Percentiles rank a stretch among this genome's conserved stretches.
Evolutionary conservation across 2,888 invertebrate genomes (phyloP).

Genomic region (Dynastes grantii): DNA sequence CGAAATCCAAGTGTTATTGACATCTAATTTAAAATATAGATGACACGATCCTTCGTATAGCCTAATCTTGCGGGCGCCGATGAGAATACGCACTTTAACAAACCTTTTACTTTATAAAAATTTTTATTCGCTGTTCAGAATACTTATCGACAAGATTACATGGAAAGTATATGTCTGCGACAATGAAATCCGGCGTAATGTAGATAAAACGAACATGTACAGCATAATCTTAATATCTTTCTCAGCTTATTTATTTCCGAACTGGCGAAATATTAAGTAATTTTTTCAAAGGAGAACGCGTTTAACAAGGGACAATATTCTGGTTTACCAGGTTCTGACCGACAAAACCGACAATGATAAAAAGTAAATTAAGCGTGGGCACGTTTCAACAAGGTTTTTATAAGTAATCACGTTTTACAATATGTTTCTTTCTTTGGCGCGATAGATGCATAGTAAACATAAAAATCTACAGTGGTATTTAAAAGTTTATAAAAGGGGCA

Average conservation of each 20-base stretch:
- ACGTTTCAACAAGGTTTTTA: conserved; percentile 40
- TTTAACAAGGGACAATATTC: neutral
- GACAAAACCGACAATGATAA: conserved; percentile 15
- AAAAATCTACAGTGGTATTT: neutral
- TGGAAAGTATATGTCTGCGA: conserved; percentile 1
- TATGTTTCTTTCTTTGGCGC: neutral
- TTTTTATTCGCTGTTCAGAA: neutral
- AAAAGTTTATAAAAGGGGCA: conserved; percentile 4
- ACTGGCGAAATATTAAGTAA: conserved; percentile 22
- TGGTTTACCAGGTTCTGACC: neutral
- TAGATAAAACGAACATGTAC: neutral
- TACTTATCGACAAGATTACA: conserved; percentile 13
- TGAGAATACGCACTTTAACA: too few relatives aligned
- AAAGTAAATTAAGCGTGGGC: conserved; percentile 41
- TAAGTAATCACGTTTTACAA: conserved; percentile 25
- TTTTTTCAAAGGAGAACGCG: neutral
- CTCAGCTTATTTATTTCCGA: conserved; percentile 11
- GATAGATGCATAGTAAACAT: neutral
- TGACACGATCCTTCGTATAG: too few relatives aligned
- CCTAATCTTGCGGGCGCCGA: too few relatives aligned
- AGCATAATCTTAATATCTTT: conserved; percentile 1
- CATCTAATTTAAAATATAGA: too few relatives aligned
- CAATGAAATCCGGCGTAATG: neutral
- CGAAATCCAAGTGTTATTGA: too few relatives aligned
- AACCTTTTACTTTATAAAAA: neutral